Base-by-base conservation (phyloP, 2,113 vertebrate genomes). In the Anguilla rostrata region DNA sequence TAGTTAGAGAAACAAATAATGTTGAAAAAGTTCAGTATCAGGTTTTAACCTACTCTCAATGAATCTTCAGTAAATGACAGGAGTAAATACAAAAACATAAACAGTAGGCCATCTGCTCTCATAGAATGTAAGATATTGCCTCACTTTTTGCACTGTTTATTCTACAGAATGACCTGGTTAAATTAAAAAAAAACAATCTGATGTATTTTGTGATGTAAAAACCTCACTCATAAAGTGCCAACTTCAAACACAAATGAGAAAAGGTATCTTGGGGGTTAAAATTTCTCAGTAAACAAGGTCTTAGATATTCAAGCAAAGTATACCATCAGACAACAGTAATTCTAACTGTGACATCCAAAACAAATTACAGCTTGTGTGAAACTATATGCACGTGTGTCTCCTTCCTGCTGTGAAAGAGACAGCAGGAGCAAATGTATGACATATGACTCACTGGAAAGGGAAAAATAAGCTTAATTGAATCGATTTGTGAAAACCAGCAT, bases 381-480 rank as follows among this genome's bases (percentile, higher is more conserved):
- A 86, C 81, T 84, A 84, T 82, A 60, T 39, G 80, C 2, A 85
- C 16, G 53, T 16, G 22, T 63, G 11, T 82, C 46, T 34, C 18
- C 83, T 80, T 89, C 85, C 6, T 34, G 57, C 79, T 71, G 46
- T 20, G 26, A 60, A 60, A 60, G 12, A 60, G 20, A n/a, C 22
- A n/a, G 22, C 63, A 5, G 20, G 63, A 22, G 26, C 26, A 7
- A 3, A 22, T n/a, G 20, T 5, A 7, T 71, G 63, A 71, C 16
- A n/a, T n/a, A 71, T n/a, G 63, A 71, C 22, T n/a, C 18, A 81
- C 26, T 39, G 78, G 53, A 86, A 87, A 15, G 22, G 49, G 81
- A 84, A 87, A 89, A 91, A 88, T 89, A 12, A 57, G 87, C 56
- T 78, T 91, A 88, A 91, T 91, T 90, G 87, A 91, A 88, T 90